Base-by-base conservation (phyloP, 1,140 invertebrate genomes). In the Drosophila fuyamai region DNA sequence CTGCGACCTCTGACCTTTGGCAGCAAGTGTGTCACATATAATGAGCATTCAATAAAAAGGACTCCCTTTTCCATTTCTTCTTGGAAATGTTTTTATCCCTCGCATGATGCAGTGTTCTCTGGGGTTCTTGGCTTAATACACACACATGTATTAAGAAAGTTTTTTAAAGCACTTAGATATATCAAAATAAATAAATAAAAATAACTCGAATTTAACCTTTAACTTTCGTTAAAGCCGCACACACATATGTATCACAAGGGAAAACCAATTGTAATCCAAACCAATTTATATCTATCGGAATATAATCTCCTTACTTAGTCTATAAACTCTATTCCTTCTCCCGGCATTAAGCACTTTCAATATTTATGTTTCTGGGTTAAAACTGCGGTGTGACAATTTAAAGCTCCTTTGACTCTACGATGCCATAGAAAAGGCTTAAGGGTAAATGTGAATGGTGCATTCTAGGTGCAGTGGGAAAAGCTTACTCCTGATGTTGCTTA, bases 281-380 rank as follows among this genome's bases (percentile, higher is more conserved):
- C 36, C 3, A 38, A 10, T 38, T 10, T 12, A 38, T 38, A 12
- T 38, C 36, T 38, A 38, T 10, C 9, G 12, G 36, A 38, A 38
- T 7, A 32, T 7, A 10, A 38, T 10, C 4, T 38, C 1, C 36
- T 38, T 38, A 12, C 12, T 9, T 35, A 16, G 8, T 5, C 10
- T 10, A 32, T 32, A 50, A 50, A 50, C 35, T 14, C 8, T 0
- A 7, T 16, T 32, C 6, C 43, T 14, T n/a, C 35, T 8, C 41
- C 4, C 55, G 41, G 54, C 67, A 57, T 35, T 27, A 50, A 62
- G 23, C 23, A 63, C 73, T 29, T 27, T 73, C 74, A 59, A 71
- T 88, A 86, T 86, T 86, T 86, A 86, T 86, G 83, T 88, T 86
- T 86, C 76, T 86, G 83, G 83, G 83, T 82, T 86, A 85, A 74